phyloP scores from a whole-genome alignment of 1,140 invertebrate species.

The Aphelenchoides besseyi region DNA sequence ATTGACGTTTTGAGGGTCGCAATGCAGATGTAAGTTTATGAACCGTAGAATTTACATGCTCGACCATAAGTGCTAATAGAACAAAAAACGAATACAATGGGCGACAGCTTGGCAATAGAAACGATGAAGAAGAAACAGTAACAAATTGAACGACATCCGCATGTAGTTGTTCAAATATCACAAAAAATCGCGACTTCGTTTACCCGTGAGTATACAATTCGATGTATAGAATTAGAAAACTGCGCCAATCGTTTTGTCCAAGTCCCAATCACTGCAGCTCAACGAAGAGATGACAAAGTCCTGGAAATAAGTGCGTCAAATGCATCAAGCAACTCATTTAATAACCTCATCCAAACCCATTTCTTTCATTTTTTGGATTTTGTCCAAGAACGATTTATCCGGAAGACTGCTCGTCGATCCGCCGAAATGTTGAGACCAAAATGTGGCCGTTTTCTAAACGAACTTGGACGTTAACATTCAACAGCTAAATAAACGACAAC shows the following conservation, averaged over 20 bases:
- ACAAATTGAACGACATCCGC: too few species aligned
- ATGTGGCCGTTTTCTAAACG: conserved; percentile 74
- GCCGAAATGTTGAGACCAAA: conserved; percentile 93
- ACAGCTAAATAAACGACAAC: conserved; percentile 38
- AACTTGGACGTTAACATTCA: conserved; percentile 23
- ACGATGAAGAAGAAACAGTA: too few species aligned
- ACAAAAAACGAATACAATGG: too few species aligned
- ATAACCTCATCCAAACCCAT: conserved; percentile 66
- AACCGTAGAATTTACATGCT: too few species aligned
- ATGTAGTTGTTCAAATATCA: too few species aligned
- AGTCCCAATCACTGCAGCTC: conserved; percentile 63
- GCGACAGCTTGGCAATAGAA: too few species aligned
- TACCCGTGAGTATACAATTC: not conserved
- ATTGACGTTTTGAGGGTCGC: too few species aligned
- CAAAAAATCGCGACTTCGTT: too few species aligned
- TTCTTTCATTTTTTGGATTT: conserved; percentile 63
- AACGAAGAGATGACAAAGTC: conserved; percentile 63
- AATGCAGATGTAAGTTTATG: too few species aligned
- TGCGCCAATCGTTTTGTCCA: conserved; percentile 63
- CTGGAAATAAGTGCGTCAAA: conserved; percentile 46
- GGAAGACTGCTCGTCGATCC: conserved; percentile 59
- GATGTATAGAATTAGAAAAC: conserved; percentile 54
- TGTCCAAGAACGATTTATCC: conserved; percentile 59
- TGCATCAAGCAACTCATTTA: not conserved
- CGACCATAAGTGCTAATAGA: too few species aligned